Percentiles rank a stretch among this genome's conserved stretches.
Evolutionary conservation across 2,113 vertebrate species (phyloP).

Genomic region (Arothron firmamentum): DNA sequence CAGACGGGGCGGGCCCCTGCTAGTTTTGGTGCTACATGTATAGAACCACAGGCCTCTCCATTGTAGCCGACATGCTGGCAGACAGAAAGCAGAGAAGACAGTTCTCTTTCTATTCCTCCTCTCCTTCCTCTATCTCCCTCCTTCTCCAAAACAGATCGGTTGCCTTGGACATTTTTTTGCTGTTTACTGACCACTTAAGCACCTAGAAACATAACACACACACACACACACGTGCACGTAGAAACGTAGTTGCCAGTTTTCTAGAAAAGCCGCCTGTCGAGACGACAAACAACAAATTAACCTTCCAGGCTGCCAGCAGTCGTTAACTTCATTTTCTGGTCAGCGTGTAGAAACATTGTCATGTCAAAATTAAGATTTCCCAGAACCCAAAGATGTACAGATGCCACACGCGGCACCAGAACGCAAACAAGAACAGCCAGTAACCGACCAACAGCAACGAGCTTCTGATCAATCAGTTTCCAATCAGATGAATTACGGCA

Average conservation of each 20-base stretch:
- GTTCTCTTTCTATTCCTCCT: slow-evolving; percentile 48
- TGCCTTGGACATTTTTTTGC: slow-evolving; percentile 72
- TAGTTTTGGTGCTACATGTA: slow-evolving; percentile 70
- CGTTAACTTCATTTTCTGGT: neutral
- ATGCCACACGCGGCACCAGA: too few relatives aligned
- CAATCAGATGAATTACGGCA: too few relatives aligned
- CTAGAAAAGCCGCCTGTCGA: slow-evolving; percentile 16
- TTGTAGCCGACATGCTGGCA: slow-evolving; percentile 60
- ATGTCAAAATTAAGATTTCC: neutral
- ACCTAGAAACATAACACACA: slow-evolving; percentile 55
- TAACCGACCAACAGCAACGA: too few relatives aligned
- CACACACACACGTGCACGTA: slow-evolving; percentile 41
- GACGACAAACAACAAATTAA: neutral
- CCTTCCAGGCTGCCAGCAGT: slow-evolving; percentile 1
- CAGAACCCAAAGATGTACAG: neutral
- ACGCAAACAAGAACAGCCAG: too few relatives aligned
- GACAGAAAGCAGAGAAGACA: slow-evolving; percentile 56
- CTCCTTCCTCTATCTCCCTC: slow-evolving; percentile 36
- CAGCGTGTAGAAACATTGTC: neutral
- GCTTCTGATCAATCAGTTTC: too few relatives aligned
- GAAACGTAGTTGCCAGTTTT: slow-evolving; percentile 21
- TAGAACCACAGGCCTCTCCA: slow-evolving; percentile 64
- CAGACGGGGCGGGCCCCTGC: slow-evolving; percentile 66
- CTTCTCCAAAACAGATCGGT: slow-evolving; percentile 55
- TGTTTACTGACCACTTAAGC: slow-evolving; percentile 64